Evolutionary conservation across 2,888 invertebrate genomes (phyloP).

Genomic region (Aphodius sticticus): DNA sequence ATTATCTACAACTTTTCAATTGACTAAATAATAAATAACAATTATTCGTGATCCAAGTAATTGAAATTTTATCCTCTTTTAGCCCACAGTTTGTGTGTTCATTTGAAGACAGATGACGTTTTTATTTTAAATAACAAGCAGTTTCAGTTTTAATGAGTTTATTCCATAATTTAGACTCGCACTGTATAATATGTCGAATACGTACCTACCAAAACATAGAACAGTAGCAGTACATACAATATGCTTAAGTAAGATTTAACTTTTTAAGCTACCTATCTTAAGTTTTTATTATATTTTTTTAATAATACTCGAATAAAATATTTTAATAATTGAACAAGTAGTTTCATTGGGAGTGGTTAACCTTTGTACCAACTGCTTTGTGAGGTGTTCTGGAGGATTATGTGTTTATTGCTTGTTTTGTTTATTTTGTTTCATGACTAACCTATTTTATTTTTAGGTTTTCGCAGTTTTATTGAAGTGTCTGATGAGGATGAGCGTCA

Average conservation of each 20-base stretch:
- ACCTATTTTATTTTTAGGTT: constrained; percentile 28
- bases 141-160: too few species aligned
- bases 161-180: too few species aligned
- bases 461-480: not conserved
- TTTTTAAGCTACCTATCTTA: not conserved
- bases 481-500: constrained; percentile 51
- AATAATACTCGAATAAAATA: not conserved
- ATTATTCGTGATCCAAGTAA: too few species aligned
- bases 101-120: too few species aligned
- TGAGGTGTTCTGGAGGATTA: not conserved
- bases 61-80: too few species aligned
- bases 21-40: too few species aligned
- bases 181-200: too few species aligned
- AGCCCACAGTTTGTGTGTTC: too few species aligned
- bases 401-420: not conserved
- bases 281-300: not conserved
- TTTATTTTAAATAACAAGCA: too few species aligned
- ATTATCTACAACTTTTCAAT: too few species aligned
- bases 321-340: not conserved
- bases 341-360: not conserved
- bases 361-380: not conserved
- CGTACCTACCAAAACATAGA: too few species aligned
- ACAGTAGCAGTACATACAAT: not conserved
- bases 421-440: not conserved
- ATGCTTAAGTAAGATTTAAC: not conserved